Evolutionary conservation across 2,113 vertebrate genomes (phyloP).

Genomic region (Helogale parvula): DNA sequence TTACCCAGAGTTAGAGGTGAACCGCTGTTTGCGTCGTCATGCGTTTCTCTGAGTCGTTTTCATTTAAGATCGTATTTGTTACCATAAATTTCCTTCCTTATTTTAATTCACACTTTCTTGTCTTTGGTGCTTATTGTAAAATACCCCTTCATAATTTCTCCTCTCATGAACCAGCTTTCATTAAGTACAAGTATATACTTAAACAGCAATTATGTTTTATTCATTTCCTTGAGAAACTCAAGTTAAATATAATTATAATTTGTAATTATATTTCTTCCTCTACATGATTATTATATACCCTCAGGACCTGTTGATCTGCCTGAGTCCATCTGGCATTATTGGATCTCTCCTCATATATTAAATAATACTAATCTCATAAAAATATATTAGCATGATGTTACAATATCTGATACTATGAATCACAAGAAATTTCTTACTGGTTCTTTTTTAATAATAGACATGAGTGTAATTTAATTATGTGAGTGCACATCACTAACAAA

Average conservation of each 20-base stretch:
- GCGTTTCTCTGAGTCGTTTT: background rate
- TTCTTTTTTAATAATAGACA: conserved; percentile 58
- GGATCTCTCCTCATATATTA: conserved; percentile 58
- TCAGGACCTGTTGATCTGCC: conserved; percentile 76
- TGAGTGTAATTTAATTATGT: conserved; percentile 75
- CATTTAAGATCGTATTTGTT: background rate
- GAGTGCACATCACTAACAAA: background rate
- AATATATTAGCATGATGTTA: conserved; percentile 73
- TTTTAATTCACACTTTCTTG: conserved; percentile 31
- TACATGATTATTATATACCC: conserved; percentile 74
- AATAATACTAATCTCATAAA: conserved; percentile 78
- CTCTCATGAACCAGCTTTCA: conserved; percentile 71
- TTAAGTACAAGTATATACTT: conserved; percentile 63
- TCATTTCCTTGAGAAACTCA: conserved; percentile 80
- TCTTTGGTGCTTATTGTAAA: background rate
- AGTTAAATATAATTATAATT: conserved; percentile 81
- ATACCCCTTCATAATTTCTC: conserved; percentile 42
- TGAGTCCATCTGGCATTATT: conserved; percentile 56
- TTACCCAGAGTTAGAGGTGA: background rate
- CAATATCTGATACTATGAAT: conserved; percentile 56
- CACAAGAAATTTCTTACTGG: conserved; percentile 35
- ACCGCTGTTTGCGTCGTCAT: background rate
- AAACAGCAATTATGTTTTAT: conserved; percentile 76
- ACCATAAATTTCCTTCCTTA: background rate
- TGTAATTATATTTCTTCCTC: conserved; percentile 77